Conservation (phyloP, 2,113 vertebrate species). For the Pterocles gutturalis region DNA sequence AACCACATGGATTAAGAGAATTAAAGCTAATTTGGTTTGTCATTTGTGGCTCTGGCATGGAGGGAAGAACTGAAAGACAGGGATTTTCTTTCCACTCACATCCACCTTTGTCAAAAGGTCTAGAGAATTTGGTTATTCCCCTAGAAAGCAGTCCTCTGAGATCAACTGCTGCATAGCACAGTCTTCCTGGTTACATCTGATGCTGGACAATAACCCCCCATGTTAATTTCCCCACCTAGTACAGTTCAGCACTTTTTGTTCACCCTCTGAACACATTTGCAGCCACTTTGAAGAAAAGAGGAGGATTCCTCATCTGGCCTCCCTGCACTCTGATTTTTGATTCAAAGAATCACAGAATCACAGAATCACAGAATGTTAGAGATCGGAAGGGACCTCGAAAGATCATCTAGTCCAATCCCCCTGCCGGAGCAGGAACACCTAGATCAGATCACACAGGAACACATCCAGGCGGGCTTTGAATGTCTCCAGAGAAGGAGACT, state of each 20-base stretch:
- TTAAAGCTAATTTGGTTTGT: neutral
- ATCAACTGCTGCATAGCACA: accelerated
- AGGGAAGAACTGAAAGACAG: neutral
- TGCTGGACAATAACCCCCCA: neutral
- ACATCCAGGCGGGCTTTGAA: too few species aligned
- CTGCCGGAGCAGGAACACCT: too few species aligned
- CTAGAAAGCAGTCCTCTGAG: neutral
- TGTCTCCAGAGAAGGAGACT: too few species aligned
- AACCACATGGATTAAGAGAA: neutral
- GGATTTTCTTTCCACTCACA: neutral
- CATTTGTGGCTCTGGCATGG: neutral
- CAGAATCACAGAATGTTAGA: too few species aligned
- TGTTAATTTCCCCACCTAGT: accelerated
- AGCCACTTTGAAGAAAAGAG: neutral
- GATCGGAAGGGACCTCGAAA: too few species aligned
- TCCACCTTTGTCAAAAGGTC: neutral
- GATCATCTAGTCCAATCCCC: too few species aligned
- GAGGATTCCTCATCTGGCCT: neutral
- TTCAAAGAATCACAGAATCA: neutral
- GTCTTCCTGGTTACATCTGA: neutral
- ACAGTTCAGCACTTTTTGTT: neutral
- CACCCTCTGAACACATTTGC: neutral
- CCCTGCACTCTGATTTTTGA: neutral
- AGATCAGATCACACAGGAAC: too few species aligned
- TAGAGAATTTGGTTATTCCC: neutral